Base-by-base conservation (phyloP, 2,888 invertebrate species). In the Eilema sororculum region DNA sequence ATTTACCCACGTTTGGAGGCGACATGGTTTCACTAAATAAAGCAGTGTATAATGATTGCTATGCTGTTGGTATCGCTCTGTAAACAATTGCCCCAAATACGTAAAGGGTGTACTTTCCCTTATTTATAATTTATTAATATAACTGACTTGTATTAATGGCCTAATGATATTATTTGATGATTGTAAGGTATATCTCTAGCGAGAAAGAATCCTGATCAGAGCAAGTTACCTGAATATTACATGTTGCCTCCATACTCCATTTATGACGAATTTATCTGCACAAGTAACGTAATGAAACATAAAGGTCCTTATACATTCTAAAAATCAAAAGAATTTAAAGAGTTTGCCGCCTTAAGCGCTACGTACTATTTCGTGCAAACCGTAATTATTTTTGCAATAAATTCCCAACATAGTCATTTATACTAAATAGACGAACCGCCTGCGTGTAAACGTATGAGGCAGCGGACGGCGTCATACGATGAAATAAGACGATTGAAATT, bases 1-100 rank as follows among this genome's bases (percentile, higher is more conserved):
- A 74, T n/a, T 79, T 68, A 68, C 20, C 28, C 22, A 3, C 52
- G 59, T 61, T n/a, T 67, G 56, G 37, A 37, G 67, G 52, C 61
- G 33, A 67, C 56, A 59, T 60, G 60, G 13, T 60, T 46, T 57
- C 10, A 5, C 10, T 59, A 46, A 30, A 57, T 28, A 3, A 28
- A 28, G 30, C n/a, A 46, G n/a, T 12, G 3, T 22, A 20, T 60
- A 25, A 20, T 46, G 41, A 41, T 0, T 46, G 46, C 16, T 41
- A 41, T 46, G 46, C 16, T 41, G 16, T 16, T 41, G 41, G 16
- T 16, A 41, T 16, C 41, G 28, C 28, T 28, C 8, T 33, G 30
- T 33, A 33, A 33, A 8, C 3, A 33, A 33, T 33, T 33, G 30
- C 30, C 30, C 8, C 30, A 28, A 28, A n/a, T n/a, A n/a, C n/a